These are phyloP conservation scores for Agrypnus murinus DNA, from an alignment of 2,888 invertebrate species.

Conservation along the genomic window DNA sequence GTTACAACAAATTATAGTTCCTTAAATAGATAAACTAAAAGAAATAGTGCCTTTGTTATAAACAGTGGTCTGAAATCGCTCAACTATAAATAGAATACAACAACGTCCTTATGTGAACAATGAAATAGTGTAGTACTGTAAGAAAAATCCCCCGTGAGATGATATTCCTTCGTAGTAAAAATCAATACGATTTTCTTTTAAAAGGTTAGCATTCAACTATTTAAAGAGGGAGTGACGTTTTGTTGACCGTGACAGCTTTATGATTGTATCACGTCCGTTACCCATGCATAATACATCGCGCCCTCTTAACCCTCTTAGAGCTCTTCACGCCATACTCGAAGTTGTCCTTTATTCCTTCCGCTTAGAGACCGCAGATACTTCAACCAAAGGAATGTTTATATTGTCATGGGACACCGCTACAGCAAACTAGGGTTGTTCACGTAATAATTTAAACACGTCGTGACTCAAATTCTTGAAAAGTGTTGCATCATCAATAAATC, in stretches of 20 bases:
- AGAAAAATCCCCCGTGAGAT: too few species aligned
- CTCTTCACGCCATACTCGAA: conserved; percentile 40
- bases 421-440: conserved; percentile 10
- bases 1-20: too few species aligned
- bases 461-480: conserved; percentile 4
- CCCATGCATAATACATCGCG: conserved; percentile 47
- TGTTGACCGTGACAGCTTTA: conserved; percentile 48
- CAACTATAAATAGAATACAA: too few species aligned
- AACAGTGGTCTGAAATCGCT: too few species aligned
- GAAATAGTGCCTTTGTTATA: too few species aligned
- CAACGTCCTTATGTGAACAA: too few species aligned
- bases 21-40: too few species aligned
- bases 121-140: too few species aligned
- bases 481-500: too few species aligned
- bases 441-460: conserved; percentile 20
- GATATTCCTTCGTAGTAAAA: too few species aligned
- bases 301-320: conserved; percentile 39
- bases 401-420: conserved; percentile 14
- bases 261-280: conserved; percentile 45
- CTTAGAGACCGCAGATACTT: conserved; percentile 26
- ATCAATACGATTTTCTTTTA: too few species aligned
- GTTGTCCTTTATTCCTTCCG: conserved; percentile 37
- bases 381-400: conserved; percentile 22
- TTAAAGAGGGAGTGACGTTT: conserved; percentile 37
- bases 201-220: conserved; percentile 34